Percentiles rank a stretch among this genome's conserved stretches.
These are phyloP conservation scores for Eumaeus atala DNA, from an alignment of 1,140 invertebrate genomes.

Conservation along the genomic window DNA sequence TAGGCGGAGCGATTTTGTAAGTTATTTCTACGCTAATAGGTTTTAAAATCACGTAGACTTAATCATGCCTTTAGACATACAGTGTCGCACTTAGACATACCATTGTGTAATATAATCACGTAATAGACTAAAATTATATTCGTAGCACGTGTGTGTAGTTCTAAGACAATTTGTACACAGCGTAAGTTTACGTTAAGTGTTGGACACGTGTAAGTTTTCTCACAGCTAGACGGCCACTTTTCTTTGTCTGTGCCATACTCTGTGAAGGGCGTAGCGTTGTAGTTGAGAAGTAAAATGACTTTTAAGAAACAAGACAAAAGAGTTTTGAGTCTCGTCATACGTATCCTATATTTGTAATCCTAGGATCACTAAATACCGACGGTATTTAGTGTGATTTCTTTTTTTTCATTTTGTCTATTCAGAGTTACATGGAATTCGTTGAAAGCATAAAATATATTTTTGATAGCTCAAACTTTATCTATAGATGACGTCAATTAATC, in stretches of 20 bases:
- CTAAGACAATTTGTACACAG: slow-evolving; percentile 29
- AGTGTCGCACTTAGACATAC: slow-evolving; percentile 26
- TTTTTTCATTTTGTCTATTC: too few species aligned
- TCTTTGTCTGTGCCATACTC: background rate
- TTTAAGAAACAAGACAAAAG: background rate
- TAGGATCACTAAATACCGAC: too few species aligned
- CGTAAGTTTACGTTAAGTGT: slow-evolving; percentile 28
- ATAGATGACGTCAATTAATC: too few species aligned
- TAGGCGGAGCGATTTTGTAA: slow-evolving; percentile 24
- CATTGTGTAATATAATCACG: slow-evolving; percentile 24
- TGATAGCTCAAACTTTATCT: too few species aligned
- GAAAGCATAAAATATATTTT: too few species aligned
- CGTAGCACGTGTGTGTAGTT: slow-evolving; percentile 27
- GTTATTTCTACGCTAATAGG: slow-evolving; percentile 24
- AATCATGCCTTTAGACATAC: slow-evolving; percentile 15
- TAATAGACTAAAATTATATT: slow-evolving; percentile 19
- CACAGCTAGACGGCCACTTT: slow-evolving; percentile 10
- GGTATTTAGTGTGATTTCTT: too few species aligned
- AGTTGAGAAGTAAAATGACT: too few species aligned
- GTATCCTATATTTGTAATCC: too few species aligned
- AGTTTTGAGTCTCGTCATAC: too few species aligned
- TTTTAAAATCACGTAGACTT: slow-evolving; percentile 16
- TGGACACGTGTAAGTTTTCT: slow-evolving; percentile 21
- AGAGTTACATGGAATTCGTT: too few species aligned
- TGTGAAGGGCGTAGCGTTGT: slow-evolving; percentile 4